Base-by-base conservation (phyloP, 2,888 invertebrate species). In the Formica aserva region DNA sequence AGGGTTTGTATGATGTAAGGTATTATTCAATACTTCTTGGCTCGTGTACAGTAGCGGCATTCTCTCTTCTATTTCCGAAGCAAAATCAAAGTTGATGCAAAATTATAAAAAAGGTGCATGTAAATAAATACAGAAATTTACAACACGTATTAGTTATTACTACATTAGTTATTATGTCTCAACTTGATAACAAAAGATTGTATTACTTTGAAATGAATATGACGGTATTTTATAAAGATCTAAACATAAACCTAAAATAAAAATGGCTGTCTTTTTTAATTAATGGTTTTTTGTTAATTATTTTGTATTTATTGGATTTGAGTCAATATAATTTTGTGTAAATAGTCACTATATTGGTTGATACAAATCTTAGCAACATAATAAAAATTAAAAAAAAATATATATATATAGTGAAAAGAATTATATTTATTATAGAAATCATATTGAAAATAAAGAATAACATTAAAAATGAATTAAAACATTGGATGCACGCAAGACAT, bases 11-110 rank as follows among this genome's bases (percentile, higher is more conserved):
- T 94, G 94, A 93, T 94, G 94, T 90, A 94, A 93, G 92, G 94
- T 93, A 93, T 94, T 94, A 94, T 93, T 94, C 92, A 94, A 92
- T 92, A 94, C 94, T 90, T 94, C 94, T 90, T 93, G 92, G 91
- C 92, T 94, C 88, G 94, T 94, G 91, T 94, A 94, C 93, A 94
- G 94, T 93, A 94, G 93, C 92, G 94, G 94, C 92, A 94, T 94
- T 93, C 94, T 93, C 90, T 94, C 94, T 92, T 94, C 94, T 94
- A 94, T 91, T 90, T 90, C 87, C 88, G 84, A 90, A 88, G 88
- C 90, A 91, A 86, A 87, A 83, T 91, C 86, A 85, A 83, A 90
- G 88, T 85, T 86, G 80, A 90, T 91, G 91, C 88, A 89, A 90
- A 92, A 92, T 89, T 89, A 92, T 88, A 91, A 91, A 88, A 88